These are phyloP conservation scores for Pelagia noctiluca DNA, from an alignment of 30 jellyfish, hydroid and myxozoan genomes.

Conservation along the genomic window DNA sequence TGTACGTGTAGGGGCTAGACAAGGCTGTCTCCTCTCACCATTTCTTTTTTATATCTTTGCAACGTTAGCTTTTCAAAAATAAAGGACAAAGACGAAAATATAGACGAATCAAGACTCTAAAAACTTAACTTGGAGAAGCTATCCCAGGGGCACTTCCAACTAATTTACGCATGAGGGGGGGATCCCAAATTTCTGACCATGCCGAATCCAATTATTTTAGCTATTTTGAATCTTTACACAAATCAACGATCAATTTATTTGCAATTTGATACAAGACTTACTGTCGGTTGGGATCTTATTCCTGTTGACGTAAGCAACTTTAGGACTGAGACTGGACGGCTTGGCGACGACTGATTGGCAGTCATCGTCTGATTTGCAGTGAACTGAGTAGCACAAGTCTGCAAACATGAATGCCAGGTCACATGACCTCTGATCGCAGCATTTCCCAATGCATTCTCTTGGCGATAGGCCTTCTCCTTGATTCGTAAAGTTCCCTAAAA, in stretches of 20 bases:
- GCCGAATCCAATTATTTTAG: no score
- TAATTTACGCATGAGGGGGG: no score
- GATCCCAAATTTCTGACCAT: no score
- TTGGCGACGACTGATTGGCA: constrained; percentile 98
- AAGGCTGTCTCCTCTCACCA: no score
- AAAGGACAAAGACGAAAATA: no score
- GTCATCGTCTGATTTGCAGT: constrained; percentile 82
- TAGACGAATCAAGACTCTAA: no score
- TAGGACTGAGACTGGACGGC: constrained; percentile 89
- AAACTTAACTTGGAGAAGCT: no score
- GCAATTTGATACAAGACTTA: background rate
- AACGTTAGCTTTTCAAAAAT: no score
- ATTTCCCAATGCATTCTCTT: constrained; percentile 83
- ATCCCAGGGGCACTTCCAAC: no score
- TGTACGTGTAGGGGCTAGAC: no score
- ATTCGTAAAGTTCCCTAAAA: constrained; percentile 87
- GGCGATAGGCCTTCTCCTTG: constrained; percentile 93
- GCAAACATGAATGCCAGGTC: constrained; percentile 98
- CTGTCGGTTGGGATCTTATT: constrained; percentile 38
- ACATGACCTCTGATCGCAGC: constrained; percentile 86
- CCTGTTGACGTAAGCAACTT: constrained; percentile 81
- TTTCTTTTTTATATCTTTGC: no score
- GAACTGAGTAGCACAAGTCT: constrained; percentile 91
- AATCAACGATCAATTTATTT: background rate
- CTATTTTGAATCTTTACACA: background rate